Evolutionary conservation across 2,113 vertebrate species (phyloP).

Genomic region (Dicentrarchus labrax): DNA sequence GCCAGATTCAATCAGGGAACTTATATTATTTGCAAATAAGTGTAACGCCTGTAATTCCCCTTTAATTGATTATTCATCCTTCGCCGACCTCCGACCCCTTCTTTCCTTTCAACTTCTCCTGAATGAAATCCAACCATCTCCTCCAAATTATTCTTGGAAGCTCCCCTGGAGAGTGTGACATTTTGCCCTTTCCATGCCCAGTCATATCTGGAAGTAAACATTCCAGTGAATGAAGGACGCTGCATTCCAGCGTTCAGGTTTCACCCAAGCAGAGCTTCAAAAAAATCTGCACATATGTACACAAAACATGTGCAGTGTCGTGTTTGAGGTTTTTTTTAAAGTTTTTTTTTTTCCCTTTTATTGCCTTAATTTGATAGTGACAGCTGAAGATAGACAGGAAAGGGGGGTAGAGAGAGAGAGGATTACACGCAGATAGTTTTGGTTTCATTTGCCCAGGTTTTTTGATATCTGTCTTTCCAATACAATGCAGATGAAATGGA

Average conservation of each 20-base stretch:
- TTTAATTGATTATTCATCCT: constrained; percentile 79
- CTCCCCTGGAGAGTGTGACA: constrained; percentile 74
- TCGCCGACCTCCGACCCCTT: constrained; percentile 65
- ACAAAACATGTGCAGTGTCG: not conserved
- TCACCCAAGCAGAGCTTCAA: constrained; percentile 37
- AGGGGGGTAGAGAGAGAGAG: too few species aligned
- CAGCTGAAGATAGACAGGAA: too few species aligned
- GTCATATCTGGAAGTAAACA: constrained; percentile 72
- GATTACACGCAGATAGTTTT: too few species aligned
- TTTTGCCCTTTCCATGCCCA: constrained; percentile 66
- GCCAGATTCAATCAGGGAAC: constrained; percentile 66
- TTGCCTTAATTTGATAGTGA: too few species aligned
- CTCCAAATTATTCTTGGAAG: constrained; percentile 80
- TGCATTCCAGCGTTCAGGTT: constrained; percentile 56
- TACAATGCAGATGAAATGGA: too few species aligned
- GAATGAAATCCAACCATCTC: constrained; percentile 76
- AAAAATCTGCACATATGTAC: constrained; percentile 14
- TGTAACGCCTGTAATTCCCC: constrained; percentile 72
- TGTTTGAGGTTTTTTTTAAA: too few species aligned
- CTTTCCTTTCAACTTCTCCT: constrained; percentile 69
- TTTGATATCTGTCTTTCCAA: too few species aligned
- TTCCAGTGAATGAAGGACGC: constrained; percentile 47
- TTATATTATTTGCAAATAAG: constrained; percentile 72
- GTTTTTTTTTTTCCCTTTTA: not conserved
- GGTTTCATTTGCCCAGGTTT: too few species aligned